Percentiles rank a stretch among this genome's conserved stretches.
Conservation (phyloP, 2,113 vertebrate genomes). For the Polypterus bichir region DNA sequence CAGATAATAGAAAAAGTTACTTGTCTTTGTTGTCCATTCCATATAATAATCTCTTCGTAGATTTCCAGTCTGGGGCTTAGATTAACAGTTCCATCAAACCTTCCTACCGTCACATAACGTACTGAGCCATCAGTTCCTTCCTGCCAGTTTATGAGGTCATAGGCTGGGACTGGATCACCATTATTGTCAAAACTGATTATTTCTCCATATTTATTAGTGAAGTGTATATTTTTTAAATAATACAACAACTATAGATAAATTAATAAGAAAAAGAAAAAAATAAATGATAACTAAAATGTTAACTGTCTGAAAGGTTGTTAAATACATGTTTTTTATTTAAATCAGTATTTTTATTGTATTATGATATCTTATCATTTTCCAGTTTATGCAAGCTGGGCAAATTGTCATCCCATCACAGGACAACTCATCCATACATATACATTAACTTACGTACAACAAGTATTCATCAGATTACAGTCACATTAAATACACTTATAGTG, state of each 20-base stretch:
- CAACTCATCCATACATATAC: not conserved
- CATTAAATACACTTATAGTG: not conserved
- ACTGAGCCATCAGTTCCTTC: constrained; percentile 30
- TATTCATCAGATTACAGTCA: too few relatives aligned
- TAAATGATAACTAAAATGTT: not conserved
- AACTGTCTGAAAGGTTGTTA: not conserved
- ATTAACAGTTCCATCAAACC: constrained; percentile 40
- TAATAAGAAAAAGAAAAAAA: not conserved
- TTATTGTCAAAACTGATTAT: constrained; percentile 53
- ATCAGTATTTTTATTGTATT: not conserved
- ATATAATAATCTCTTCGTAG: constrained; percentile 30
- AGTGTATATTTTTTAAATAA: constrained; percentile 45
- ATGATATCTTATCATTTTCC: not conserved
- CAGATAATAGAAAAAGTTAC: constrained; percentile 13
- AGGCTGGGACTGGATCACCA: constrained; percentile 49
- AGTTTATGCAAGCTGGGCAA: not conserved
- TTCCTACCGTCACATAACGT: constrained; percentile 44
- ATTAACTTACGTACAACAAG: not conserved
- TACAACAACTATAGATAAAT: constrained; percentile 39
- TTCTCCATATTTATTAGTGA: constrained; percentile 39
- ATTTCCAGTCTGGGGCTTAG: constrained; percentile 36
- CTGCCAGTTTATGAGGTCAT: constrained; percentile 59
- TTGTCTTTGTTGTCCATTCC: constrained; percentile 28
- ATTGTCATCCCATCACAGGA: too few relatives aligned
- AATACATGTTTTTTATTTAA: not conserved